Evolutionary conservation across 2,888 invertebrate genomes (phyloP).

Genomic region (Beris chalybata): DNA sequence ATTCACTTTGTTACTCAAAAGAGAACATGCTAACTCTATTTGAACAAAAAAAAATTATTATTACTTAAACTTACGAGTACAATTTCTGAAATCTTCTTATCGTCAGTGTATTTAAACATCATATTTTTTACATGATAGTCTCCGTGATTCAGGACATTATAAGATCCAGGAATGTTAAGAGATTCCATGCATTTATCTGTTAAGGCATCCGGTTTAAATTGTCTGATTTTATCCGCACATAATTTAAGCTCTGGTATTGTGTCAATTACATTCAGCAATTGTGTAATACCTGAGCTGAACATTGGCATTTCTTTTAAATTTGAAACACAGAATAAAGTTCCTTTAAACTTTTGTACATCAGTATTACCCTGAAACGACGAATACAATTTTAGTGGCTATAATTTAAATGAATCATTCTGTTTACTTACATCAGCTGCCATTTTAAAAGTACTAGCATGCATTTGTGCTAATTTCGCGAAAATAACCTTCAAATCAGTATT

Average conservation of each 20-base stretch:
- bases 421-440: slow-evolving; percentile 16
- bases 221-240: neutral
- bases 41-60: neutral
- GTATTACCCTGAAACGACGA: slow-evolving; percentile 12
- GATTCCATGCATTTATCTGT: neutral
- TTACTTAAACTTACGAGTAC: neutral
- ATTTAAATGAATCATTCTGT: neutral
- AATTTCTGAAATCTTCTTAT: slow-evolving; percentile 7
- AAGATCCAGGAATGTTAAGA: neutral
- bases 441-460: slow-evolving; percentile 11
- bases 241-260: slow-evolving; percentile 1
- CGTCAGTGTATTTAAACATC: slow-evolving; percentile 19
- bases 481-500: slow-evolving; percentile 6
- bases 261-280: slow-evolving; percentile 2
- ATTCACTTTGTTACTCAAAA: no score
- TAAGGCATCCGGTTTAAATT: neutral
- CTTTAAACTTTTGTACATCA: slow-evolving; percentile 4
- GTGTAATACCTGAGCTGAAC: neutral
- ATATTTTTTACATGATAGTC: slow-evolving; percentile 18
- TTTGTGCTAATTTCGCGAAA: slow-evolving; percentile 18
- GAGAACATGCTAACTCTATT: no score
- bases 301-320: slow-evolving; percentile 7
- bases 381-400: neutral
- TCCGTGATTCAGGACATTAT: slow-evolving; percentile 24
- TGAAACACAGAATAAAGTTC: slow-evolving; percentile 10